phyloP scores from a whole-genome alignment of 2,113 vertebrate genomes.

The Cebidichthys violaceus region DNA sequence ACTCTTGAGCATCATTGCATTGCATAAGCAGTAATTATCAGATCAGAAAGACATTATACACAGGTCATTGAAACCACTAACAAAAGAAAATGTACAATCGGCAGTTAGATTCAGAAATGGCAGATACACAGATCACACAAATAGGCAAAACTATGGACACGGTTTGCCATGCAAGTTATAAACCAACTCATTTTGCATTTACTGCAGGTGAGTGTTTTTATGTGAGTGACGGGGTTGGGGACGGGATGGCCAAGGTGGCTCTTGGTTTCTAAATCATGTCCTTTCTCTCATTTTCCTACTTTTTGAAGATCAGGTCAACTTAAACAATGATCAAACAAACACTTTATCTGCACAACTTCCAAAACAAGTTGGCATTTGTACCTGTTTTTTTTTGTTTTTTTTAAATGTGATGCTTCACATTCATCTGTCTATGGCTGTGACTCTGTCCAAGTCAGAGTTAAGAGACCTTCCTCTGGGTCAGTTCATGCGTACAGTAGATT shows the following conservation, averaged over 20 bases:
- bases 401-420: conserved; percentile 60
- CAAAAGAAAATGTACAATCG: conserved; percentile 73
- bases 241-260: conserved; percentile 17
- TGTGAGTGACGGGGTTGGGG: conserved; percentile 15
- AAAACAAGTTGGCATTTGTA: conserved; percentile 30
- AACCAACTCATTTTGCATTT: conserved; percentile 61
- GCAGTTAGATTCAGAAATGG: conserved; percentile 78
- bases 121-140: conserved; percentile 71
- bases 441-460: conserved; percentile 53
- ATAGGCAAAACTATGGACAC: conserved; percentile 70
- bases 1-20: conserved; percentile 70
- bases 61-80: conserved; percentile 68
- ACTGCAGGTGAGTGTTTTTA: conserved; percentile 46
- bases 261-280: conserved; percentile 26
- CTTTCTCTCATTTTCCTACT: conserved; percentile 15
- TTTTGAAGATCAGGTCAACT: conserved; percentile 16
- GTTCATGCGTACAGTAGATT: conserved; percentile 55
- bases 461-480: conserved; percentile 38
- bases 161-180: conserved; percentile 80
- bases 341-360: conserved; percentile 17
- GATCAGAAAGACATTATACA: conserved; percentile 70
- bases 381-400: conserved; percentile 7
- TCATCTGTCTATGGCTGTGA: conserved; percentile 72
- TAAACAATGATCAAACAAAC: conserved; percentile 39
- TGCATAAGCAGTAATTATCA: conserved; percentile 72